Evolutionary conservation across 2,797 vertebrate genomes (phyloP), one percentile per base, ranked within the genome.

Genomic region (Halcyon leucocephala): DNA sequence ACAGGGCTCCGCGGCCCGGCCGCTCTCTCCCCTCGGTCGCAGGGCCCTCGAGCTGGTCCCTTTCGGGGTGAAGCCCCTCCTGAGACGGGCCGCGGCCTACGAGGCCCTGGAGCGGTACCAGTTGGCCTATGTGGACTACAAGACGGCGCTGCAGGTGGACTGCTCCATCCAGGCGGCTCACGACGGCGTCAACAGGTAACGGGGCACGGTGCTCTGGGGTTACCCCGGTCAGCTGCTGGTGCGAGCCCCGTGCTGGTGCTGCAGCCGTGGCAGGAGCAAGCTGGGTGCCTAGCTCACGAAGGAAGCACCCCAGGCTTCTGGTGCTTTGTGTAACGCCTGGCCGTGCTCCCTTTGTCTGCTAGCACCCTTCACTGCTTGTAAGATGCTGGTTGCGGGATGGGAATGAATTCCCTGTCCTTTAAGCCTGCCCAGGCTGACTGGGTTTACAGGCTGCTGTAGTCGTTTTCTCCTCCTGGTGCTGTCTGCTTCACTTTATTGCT

Each of bases 91-190:
- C 0, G 97, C 99, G 2, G 99, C 99, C 10, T 98, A 98, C 19
- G 99, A 99, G 91, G 99, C 99, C 7, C 86, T 99, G 96, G 99
- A 99, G 98, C 97, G 98, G 57, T 99, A 99, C 96, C 37, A 97
- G 10, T 97, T 96, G 96, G 99, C 99, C 19, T 99, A 99, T 8
- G 98, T 99, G 5, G 99, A 99, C 98, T 99, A 99, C 97, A 99
- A 99, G 97, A 99, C 99, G 0, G 98, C 96, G 18, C 97, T 99
- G 96, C 99, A 98, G 97, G 98, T 99, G 28, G 99, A 99, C 93
- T 98, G 97, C 91, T 97, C 98, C 82, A 86, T 99, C 3, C 98
- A 97, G 3, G 98, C 99, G 0, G 99, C 99, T 5, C 98, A 99
- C 12, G 99, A 99, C 14, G 99, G 99, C 6, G 98, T 99, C 93